These are phyloP conservation scores for Cyclopterus lumpus DNA, from an alignment of 2,797 vertebrate genomes.

Conservation along the genomic window DNA sequence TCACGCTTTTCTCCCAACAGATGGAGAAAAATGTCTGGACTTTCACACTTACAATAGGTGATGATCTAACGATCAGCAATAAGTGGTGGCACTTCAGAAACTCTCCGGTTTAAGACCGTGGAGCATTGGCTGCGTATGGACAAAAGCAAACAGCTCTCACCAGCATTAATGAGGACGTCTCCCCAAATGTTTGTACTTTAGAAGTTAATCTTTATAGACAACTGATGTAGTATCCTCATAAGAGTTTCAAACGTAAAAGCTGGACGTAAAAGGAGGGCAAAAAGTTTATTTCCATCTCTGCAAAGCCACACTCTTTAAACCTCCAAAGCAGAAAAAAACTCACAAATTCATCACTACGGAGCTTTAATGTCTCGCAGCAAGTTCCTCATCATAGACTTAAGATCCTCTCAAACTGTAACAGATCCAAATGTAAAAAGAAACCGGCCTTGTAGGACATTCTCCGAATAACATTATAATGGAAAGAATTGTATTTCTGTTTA, in stretches of 20 bases:
- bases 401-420: constrained; percentile 11
- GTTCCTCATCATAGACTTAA: constrained; percentile 6
- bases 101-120: constrained; percentile 25
- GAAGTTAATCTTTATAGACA: constrained; percentile 45
- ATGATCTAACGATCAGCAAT: constrained; percentile 39
- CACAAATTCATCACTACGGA: not conserved
- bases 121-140: constrained; percentile 35
- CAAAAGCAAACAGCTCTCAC: constrained; percentile 44
- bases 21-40: constrained; percentile 67
- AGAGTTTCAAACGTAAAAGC: constrained; percentile 20
- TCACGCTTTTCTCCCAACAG: constrained; percentile 57
- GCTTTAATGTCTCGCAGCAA: not conserved
- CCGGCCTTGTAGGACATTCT: not conserved
- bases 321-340: not conserved
- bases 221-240: constrained; percentile 22
- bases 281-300: constrained; percentile 12
- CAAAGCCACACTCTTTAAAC: constrained; percentile 35
- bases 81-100: constrained; percentile 53
- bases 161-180: constrained; percentile 40
- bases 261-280: constrained; percentile 21
- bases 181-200: constrained; percentile 55
- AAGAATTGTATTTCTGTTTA: not conserved
- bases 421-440: constrained; percentile 2
- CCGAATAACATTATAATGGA: not conserved
- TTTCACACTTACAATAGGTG: constrained; percentile 70